Evolutionary conservation across 2,113 vertebrate species (phyloP), one percentile per base, ranked within the genome.

Genomic region (Paradoxurus hermaphroditus): DNA sequence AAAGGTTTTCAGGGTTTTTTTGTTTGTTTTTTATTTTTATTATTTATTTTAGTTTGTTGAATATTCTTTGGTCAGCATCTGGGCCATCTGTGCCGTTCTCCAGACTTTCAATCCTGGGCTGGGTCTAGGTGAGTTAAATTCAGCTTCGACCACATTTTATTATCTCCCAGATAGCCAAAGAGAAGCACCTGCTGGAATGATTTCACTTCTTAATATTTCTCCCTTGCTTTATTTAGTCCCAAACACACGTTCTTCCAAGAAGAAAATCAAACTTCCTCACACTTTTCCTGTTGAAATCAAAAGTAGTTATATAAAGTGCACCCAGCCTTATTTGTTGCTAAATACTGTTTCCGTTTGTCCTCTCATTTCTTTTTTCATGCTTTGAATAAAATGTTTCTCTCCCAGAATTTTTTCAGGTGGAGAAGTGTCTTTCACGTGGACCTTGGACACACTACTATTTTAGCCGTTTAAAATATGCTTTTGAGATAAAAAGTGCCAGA

Each of bases 1-100:
- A 97, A 96, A 96, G 92, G 88, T 97, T 84, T 97, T 98, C 94
- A 98, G 97, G 95, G 68, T 98, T 97, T 97, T 97, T 10, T 27
- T 18, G 8, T 46, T 44, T 75, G 1, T 70, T 62, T 81, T 53
- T n/a, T 63, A 13, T 49, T 49, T 11, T 27, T 18, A 16, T 29
- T 44, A 44, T 5, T 59, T 72, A 82, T 81, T n/a, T 63, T 93
- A 94, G 95, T 98, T 94, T 98, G 91, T 98, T 94, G 78, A 97
- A 91, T 97, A 97, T 96, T 98, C 94, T 97, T 98, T 97, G 97
- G 95, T 98, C 93, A 98, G 91, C 96, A 97, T 96, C 96, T 98
- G 97, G 97, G 97, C 98, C 97, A 98, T 94, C 89, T 98, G 93
- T 72, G 96, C 94, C 91, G 91, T 59, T 98, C 63, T 96, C 93